phyloP scores from a whole-genome alignment of 2,888 invertebrate genomes.

The Leptopterna dolabrata region DNA sequence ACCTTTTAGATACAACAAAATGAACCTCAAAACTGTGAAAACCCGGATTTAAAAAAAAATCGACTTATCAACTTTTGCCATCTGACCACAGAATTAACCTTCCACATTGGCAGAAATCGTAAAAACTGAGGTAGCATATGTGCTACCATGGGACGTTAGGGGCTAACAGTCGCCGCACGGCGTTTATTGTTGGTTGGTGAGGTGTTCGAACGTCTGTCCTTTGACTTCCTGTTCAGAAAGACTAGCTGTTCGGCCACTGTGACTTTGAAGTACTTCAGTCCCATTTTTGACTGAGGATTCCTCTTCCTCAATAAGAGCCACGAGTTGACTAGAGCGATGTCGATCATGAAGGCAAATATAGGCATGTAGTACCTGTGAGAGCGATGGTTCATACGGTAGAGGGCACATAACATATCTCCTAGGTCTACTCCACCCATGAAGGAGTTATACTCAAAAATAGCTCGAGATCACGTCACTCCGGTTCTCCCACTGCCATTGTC shows the following conservation, averaged over 20 bases:
- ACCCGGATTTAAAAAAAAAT: too few species aligned
- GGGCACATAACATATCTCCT: conserved; percentile 60
- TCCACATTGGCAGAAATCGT: too few species aligned
- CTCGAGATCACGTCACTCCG: conserved; percentile 61
- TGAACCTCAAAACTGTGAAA: too few species aligned
- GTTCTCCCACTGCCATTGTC: conserved; percentile 62
- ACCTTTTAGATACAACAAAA: too few species aligned
- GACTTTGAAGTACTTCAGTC: neutral
- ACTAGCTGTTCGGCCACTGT: neutral
- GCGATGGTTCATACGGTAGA: neutral
- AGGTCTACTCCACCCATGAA: conserved; percentile 65
- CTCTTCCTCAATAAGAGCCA: neutral
- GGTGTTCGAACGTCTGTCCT: neutral
- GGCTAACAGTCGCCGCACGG: too few species aligned
- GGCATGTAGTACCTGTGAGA: neutral
- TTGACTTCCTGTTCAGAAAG: neutral
- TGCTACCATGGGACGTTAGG: too few species aligned
- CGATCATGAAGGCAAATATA: neutral
- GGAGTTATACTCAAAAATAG: conserved; percentile 63
- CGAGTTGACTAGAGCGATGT: neutral
- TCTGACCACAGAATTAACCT: too few species aligned
- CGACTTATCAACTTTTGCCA: too few species aligned
- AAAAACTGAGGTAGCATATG: too few species aligned
- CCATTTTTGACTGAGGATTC: neutral
- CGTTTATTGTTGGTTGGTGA: too few species aligned